Conservation (phyloP, 2,797 vertebrate species). For the Hydrocynus forskahlii region DNA sequence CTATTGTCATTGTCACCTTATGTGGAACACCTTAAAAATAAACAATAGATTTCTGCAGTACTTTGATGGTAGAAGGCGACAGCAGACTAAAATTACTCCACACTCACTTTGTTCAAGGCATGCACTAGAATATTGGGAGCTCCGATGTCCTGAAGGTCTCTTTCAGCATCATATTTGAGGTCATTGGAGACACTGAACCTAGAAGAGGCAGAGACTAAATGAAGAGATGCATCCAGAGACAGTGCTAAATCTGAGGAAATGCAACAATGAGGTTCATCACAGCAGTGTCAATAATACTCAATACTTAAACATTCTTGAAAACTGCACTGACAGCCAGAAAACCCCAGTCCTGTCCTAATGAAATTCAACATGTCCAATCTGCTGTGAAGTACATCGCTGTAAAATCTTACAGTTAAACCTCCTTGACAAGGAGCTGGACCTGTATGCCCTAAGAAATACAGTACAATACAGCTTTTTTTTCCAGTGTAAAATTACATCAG, state of each 20-base stretch:
- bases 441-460: too few relatives aligned
- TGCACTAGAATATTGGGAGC: constrained; percentile 90
- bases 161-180: constrained; percentile 96
- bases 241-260: constrained; percentile 1
- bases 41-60: not conserved
- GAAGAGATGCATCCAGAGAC: not conserved
- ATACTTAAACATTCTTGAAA: too few relatives aligned
- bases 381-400: too few relatives aligned
- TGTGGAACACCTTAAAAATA: not conserved
- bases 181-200: constrained; percentile 99
- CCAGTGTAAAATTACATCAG: too few relatives aligned
- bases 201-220: constrained; percentile 45
- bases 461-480: too few relatives aligned
- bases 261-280: not conserved
- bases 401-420: too few relatives aligned
- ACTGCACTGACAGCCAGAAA: too few relatives aligned
- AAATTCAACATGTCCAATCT: too few relatives aligned
- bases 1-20: not conserved
- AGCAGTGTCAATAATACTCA: too few relatives aligned
- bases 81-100: not conserved
- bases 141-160: constrained; percentile 96
- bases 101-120: constrained; percentile 94
- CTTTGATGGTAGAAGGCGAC: not conserved
- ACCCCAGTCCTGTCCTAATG: too few relatives aligned
- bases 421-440: too few relatives aligned